These are phyloP conservation scores for Plutomurus gul DNA, from an alignment of 1,140 invertebrate species.

Conservation along the genomic window DNA sequence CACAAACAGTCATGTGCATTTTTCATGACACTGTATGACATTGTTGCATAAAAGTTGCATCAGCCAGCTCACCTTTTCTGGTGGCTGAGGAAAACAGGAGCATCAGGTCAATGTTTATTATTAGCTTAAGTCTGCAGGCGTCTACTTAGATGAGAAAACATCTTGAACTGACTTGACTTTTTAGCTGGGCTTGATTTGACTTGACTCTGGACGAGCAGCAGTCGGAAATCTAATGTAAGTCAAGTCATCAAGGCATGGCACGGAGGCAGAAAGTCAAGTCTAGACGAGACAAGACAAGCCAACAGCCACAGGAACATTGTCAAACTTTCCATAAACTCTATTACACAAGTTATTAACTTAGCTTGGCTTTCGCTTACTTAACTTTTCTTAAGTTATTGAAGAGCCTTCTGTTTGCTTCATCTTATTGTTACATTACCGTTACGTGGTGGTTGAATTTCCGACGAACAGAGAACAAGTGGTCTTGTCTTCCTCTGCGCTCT, in stretches of 20 bases:
- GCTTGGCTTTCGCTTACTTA: slow-evolving; percentile 23
- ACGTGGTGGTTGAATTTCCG: not conserved
- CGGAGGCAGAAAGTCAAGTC: no score
- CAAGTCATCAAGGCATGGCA: no score
- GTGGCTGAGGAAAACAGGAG: not conserved
- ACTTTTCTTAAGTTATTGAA: slow-evolving; percentile 30
- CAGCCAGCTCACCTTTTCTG: not conserved
- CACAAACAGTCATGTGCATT: not conserved
- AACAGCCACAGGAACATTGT: slow-evolving; percentile 28
- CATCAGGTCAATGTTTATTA: slow-evolving; percentile 27
- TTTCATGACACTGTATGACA: slow-evolving; percentile 23
- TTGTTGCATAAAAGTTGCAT: slow-evolving; percentile 27
- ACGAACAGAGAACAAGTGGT: not conserved
- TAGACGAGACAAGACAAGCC: slow-evolving; percentile 21
- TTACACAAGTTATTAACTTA: slow-evolving; percentile 28
- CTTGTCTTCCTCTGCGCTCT: not conserved
- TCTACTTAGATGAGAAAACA: slow-evolving; percentile 8
- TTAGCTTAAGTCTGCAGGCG: slow-evolving; percentile 17
- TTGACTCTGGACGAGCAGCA: not conserved
- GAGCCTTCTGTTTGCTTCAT: not conserved
- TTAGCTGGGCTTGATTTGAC: not conserved
- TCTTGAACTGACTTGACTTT: slow-evolving; percentile 10
- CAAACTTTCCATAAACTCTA: slow-evolving; percentile 27
- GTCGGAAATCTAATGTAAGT: slow-evolving; percentile 1
- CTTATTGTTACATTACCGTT: not conserved